These are phyloP conservation scores for Eonycteris spelaea DNA, from an alignment of 2,113 vertebrate species.

Conservation along the genomic window DNA sequence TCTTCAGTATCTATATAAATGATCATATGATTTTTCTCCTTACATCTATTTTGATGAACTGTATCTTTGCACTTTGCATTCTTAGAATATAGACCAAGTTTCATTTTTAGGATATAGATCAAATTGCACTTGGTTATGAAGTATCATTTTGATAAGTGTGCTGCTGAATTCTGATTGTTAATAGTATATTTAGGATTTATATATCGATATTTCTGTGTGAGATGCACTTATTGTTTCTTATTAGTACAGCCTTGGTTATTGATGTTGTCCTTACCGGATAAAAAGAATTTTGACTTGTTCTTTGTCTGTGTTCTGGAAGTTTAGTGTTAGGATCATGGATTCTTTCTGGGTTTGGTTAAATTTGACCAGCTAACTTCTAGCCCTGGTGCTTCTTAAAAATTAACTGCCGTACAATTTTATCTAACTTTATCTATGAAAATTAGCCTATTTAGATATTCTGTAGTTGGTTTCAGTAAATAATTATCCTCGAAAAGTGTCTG, in stretches of 20 bases:
- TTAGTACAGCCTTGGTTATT: not conserved
- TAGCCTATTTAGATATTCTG: not conserved
- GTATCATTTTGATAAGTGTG: not conserved
- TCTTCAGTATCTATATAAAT: not conserved
- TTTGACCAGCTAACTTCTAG: not conserved
- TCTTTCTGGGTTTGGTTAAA: not conserved
- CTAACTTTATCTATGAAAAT: not conserved
- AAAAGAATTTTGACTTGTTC: not conserved
- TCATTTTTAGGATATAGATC: too few relatives aligned
- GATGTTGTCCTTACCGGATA: not conserved
- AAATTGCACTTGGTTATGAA: not conserved
- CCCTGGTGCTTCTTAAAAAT: not conserved
- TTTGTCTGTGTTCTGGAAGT: not conserved
- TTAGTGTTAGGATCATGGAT: not conserved
- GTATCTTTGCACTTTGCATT: not conserved
- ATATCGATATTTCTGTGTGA: not conserved
- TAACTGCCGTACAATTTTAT: not conserved
- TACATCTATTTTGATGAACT: not conserved
- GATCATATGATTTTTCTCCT: not conserved
- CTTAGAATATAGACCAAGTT: not conserved
- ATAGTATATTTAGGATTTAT: conserved; percentile 38
- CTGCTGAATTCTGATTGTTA: not conserved
- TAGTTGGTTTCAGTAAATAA: not conserved
- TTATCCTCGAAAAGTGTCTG: not conserved
- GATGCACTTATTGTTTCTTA: not conserved